A percentile compares a stretch with the other conserved stretches of the same genome.
These are phyloP conservation scores for Rana temporaria DNA, from an alignment of 2,113 vertebrate genomes.

Conservation along the genomic window DNA sequence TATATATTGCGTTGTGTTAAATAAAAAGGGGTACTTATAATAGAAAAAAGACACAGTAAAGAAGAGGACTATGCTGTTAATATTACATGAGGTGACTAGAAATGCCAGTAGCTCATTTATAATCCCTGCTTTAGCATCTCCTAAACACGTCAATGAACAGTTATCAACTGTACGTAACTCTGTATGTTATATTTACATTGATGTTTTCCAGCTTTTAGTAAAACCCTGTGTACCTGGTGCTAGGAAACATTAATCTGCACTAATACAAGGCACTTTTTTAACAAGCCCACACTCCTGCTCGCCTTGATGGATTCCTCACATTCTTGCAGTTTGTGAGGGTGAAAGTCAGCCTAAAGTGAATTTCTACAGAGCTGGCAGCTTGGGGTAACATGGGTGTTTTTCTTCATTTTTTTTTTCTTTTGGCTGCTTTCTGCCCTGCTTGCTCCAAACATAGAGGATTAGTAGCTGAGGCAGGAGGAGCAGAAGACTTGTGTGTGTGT, in stretches of 20 bases:
- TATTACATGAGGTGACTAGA: too few relatives aligned
- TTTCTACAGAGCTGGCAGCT: slow-evolving; percentile 36
- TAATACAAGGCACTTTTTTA: slow-evolving; percentile 15
- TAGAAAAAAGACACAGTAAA: too few relatives aligned
- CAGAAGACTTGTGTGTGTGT: neutral
- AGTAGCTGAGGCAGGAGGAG: slow-evolving; percentile 13
- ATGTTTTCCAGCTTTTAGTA: neutral
- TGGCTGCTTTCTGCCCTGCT: slow-evolving; percentile 23
- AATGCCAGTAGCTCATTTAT: too few relatives aligned
- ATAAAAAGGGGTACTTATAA: too few relatives aligned
- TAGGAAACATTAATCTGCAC: neutral
- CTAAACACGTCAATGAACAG: too few relatives aligned
- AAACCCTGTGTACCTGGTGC: neutral
- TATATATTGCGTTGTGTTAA: too few relatives aligned
- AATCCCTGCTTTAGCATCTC: too few relatives aligned
- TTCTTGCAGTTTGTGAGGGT: slow-evolving; percentile 17
- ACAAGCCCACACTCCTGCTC: neutral
- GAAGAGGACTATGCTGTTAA: too few relatives aligned
- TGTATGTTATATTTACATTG: neutral
- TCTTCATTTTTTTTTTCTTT: slow-evolving; percentile 10
- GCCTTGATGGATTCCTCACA: slow-evolving; percentile 12
- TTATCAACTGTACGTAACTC: neutral
- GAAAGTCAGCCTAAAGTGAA: slow-evolving; percentile 1
- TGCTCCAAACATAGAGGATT: slow-evolving; percentile 29
- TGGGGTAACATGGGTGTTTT: slow-evolving; percentile 43